phyloP scores from a whole-genome alignment of 2,113 vertebrate species.

The Boleophthalmus pectinirostris region DNA sequence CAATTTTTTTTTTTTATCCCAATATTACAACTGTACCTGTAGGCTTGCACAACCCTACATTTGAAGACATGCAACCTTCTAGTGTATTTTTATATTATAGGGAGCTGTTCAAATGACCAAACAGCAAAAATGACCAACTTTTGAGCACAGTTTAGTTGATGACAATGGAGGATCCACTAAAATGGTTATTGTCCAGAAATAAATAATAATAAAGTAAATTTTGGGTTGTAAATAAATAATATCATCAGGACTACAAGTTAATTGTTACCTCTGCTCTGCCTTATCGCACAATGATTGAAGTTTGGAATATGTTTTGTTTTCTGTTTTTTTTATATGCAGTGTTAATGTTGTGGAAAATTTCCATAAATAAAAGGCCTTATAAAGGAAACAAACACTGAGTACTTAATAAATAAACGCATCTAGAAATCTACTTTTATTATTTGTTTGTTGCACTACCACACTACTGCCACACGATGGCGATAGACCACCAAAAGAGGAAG shows the following conservation, averaged over 20 bases:
- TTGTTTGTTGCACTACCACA: background rate
- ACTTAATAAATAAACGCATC: too few relatives aligned
- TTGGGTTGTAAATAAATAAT: background rate
- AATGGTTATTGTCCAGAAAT: background rate
- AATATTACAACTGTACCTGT: background rate
- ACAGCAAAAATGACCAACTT: background rate
- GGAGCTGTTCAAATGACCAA: background rate
- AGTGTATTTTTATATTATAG: background rate
- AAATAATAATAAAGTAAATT: background rate
- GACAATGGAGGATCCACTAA: background rate
- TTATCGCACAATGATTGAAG: background rate
- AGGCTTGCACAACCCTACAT: background rate
- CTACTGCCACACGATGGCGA: background rate
- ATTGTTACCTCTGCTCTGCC: background rate
- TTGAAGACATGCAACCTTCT: background rate
- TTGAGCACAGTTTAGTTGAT: background rate
- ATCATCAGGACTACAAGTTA: background rate
- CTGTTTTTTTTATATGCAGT: background rate
- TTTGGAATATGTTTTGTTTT: background rate
- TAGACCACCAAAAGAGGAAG: background rate
- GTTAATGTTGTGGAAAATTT: background rate
- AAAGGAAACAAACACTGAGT: background rate
- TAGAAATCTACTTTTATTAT: too few relatives aligned
- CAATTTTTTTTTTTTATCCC: background rate
- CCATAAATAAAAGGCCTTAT: background rate